Evolutionary conservation across 2,113 vertebrate species (phyloP).

Genomic region (Parus major): DNA sequence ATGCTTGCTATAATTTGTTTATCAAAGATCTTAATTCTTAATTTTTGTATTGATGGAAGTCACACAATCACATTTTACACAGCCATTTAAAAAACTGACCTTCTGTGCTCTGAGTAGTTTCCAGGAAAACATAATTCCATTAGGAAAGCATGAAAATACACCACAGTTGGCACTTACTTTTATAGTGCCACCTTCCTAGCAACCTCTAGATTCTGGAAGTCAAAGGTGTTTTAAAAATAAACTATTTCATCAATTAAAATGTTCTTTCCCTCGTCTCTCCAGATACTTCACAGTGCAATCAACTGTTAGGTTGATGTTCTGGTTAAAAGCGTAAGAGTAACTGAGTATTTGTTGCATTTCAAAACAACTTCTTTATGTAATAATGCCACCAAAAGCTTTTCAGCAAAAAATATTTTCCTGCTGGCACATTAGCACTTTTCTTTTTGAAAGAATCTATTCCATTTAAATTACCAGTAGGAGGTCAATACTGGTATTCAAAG

Average conservation of each 20-base stretch:
- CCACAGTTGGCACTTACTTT: not conserved
- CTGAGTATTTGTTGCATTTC: not conserved
- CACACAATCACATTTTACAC: not conserved
- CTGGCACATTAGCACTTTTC: not conserved
- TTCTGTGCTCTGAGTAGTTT: not conserved
- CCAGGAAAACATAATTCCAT: not conserved
- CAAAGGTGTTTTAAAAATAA: not conserved
- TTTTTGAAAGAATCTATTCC: not conserved
- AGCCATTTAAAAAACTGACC: not conserved
- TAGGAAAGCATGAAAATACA: not conserved
- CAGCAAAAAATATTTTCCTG: not conserved
- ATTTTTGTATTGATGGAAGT: not conserved
- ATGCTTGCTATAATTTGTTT: not conserved
- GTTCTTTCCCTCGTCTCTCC: not conserved
- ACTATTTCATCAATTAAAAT: not conserved
- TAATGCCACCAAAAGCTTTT: not conserved
- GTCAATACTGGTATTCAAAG: not conserved
- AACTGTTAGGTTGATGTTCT: not conserved
- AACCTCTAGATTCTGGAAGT: not conserved
- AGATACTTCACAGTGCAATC: not conserved
- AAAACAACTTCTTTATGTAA: not conserved
- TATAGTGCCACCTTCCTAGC: not conserved
- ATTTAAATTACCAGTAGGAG: not conserved
- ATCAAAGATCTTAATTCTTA: not conserved
- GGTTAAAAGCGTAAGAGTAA: not conserved